Evolutionary conservation across 2,113 vertebrate genomes (phyloP), one percentile per base, ranked within the genome.

Genomic region (Pygoscelis antarcticus): DNA sequence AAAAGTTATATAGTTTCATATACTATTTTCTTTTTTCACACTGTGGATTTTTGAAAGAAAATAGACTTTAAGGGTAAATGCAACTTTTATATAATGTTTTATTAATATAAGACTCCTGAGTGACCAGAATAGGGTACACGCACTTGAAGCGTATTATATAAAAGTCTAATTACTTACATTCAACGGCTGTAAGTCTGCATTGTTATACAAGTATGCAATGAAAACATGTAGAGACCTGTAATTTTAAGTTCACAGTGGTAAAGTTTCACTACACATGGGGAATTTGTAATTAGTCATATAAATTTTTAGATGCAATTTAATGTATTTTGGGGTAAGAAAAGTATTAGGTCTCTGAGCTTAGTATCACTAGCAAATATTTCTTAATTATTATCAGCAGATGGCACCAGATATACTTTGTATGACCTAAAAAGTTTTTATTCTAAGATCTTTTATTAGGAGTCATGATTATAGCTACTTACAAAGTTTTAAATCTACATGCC

Each of bases 371-470:
- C 23, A 89, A 76, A 89, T 84, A 88, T 89, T 96, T 97, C 62
- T 94, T 93, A 91, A 92, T 90, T 89, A 89, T 89, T 93, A 96
- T 97, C 97, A 97, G 96, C 93, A 97, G 97, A 96, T 95, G 95
- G 95, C 97, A 97, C 95, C 83, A 97, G 80, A 96, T 89, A 92
- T 89, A 89, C 58, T 94, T 80, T 42, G 7, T 72, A 82, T 21
- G 22, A 91, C 55, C 76, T 51, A 36, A 54, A 49, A 23, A 68
- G 5, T 16, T 74, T 64, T 81, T 49, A 64, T 83, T 23, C 13
- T 9, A 54, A 77, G 51, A 58, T 36, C 1, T 58, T 81, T 89
- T 55, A 77, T 34, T 54, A 58, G 36, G 7, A 77, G 8, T 52
- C 26, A 18, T 13, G 9, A 87, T 40, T 79, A 80, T 4, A 89